A percentile compares a stretch with the other conserved stretches of the same genome.
Conservation (phyloP, 2,888 invertebrate species). For the Ecdyonurus torrentis region DNA sequence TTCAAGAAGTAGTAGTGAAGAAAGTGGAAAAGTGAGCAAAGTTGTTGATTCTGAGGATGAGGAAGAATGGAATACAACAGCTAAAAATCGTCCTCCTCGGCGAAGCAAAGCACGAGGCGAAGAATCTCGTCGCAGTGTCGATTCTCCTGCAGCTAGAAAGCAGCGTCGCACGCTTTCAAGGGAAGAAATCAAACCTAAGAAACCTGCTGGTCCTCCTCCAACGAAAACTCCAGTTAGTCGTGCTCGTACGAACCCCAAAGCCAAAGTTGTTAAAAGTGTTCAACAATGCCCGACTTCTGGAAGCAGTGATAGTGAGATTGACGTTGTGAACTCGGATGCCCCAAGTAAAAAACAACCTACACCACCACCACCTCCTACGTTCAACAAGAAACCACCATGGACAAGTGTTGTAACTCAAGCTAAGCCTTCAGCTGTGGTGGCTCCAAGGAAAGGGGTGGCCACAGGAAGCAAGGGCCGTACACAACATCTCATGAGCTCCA, state of each 20-base stretch:
- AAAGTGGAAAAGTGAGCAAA: not conserved
- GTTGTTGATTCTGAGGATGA: not conserved
- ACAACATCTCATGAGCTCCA: slow-evolving; percentile 18
- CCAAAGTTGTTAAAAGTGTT: not conserved
- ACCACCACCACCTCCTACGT: not conserved
- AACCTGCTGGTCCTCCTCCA: not conserved
- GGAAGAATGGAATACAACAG: not conserved
- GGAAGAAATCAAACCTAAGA: not conserved
- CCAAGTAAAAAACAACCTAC: not conserved
- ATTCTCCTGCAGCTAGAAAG: not conserved
- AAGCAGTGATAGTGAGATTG: not conserved
- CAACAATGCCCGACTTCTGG: not conserved
- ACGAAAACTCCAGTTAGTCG: not conserved
- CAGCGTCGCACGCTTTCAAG: not conserved
- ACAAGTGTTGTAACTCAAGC: not conserved
- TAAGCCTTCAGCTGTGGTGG: not conserved
- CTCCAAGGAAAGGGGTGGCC: not conserved
- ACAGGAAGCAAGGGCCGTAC: not conserved
- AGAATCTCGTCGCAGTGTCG: not conserved
- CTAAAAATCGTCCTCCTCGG: not conserved
- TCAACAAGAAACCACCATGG: not conserved
- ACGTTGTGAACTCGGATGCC: slow-evolving; percentile 1
- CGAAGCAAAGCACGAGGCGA: not conserved
- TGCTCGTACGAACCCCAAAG: not conserved
- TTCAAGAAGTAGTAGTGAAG: not conserved